phyloP scores from a whole-genome alignment of 2,113 vertebrate genomes.

The Megaceryle torquata region DNA sequence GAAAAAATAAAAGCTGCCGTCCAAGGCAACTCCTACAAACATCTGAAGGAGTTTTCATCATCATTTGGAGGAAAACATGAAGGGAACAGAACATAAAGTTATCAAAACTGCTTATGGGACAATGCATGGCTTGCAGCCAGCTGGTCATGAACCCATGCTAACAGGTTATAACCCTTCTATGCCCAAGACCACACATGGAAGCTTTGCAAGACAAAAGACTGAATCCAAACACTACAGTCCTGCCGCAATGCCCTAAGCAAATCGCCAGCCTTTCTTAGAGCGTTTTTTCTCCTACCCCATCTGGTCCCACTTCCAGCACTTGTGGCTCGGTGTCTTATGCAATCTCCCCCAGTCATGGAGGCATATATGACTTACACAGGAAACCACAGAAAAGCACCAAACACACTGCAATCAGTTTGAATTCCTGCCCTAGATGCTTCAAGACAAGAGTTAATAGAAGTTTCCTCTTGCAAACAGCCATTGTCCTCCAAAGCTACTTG shows the following conservation, averaged over 20 bases:
- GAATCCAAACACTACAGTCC: rapidly evolving
- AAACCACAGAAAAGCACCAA: background rate
- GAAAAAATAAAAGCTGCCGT: background rate
- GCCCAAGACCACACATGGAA: background rate
- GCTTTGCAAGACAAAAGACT: background rate
- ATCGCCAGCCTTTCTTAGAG: background rate
- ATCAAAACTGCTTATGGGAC: background rate
- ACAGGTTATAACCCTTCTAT: background rate
- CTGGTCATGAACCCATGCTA: rapidly evolving
- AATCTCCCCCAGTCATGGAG: background rate
- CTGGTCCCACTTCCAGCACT: background rate
- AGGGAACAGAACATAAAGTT: background rate
- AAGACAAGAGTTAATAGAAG: background rate
- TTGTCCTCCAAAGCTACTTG: background rate
- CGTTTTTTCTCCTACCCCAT: background rate
- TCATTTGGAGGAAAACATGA: background rate
- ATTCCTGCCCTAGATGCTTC: background rate
- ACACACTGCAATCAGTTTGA: background rate
- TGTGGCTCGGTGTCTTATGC: background rate
- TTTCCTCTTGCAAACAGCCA: background rate
- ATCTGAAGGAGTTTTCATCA: background rate
- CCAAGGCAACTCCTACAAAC: background rate
- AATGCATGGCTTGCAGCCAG: background rate
- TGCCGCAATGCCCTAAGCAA: background rate
- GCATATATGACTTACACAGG: background rate